phyloP scores from a whole-genome alignment of 2,888 invertebrate species.

The Lasioglossum figueresi region DNA sequence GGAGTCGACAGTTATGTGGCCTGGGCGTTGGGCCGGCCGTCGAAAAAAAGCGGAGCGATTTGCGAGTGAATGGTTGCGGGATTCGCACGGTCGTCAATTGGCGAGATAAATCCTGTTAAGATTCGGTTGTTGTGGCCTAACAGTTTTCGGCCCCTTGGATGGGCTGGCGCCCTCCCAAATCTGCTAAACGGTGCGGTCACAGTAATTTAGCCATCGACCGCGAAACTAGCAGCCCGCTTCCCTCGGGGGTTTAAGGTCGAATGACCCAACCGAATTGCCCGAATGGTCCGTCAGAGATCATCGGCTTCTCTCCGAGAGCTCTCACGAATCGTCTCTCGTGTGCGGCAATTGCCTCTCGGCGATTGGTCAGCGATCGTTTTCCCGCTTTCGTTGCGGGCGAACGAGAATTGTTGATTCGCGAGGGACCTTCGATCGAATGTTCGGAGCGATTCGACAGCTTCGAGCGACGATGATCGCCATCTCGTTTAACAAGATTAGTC shows the following conservation, averaged over 20 bases:
- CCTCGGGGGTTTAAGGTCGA: constrained; percentile 27
- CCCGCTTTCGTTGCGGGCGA: neutral
- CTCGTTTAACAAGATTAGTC: constrained; percentile 44
- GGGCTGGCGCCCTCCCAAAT: constrained; percentile 32
- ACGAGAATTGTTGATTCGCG: neutral
- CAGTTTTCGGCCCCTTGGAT: constrained; percentile 16
- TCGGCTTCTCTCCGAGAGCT: neutral
- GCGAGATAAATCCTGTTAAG: constrained; percentile 26
- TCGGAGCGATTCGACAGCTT: neutral
- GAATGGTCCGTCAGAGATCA: neutral
- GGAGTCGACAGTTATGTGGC: constrained; percentile 1
- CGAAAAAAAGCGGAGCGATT: neutral
- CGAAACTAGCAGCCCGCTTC: constrained; percentile 30
- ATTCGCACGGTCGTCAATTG: neutral
- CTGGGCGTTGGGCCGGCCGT: neutral
- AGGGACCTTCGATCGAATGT: neutral
- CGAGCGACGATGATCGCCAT: constrained; percentile 30
- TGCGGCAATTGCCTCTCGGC: neutral
- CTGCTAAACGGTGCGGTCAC: constrained; percentile 58
- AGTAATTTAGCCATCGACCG: constrained; percentile 53
- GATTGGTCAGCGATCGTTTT: neutral
- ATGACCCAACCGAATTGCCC: constrained; percentile 4
- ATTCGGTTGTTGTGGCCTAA: constrained; percentile 32
- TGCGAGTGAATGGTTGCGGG: constrained; percentile 2
- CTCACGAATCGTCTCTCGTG: neutral